Conservation (phyloP, 2,888 invertebrate genomes). For the Augochlorella aurata region DNA sequence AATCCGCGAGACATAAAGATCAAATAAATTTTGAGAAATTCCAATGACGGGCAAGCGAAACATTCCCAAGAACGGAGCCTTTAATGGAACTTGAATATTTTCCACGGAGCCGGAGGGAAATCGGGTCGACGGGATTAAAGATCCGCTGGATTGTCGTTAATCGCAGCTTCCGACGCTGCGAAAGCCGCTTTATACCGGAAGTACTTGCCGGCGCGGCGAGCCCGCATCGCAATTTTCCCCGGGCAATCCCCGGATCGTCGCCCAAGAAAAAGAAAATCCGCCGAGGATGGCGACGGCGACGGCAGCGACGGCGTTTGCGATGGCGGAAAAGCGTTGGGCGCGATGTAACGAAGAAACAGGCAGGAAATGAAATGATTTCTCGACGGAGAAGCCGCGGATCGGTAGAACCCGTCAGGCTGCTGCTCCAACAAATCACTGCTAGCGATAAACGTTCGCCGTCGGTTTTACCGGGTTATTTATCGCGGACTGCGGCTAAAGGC, state of each 20-base stretch:
- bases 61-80: neutral
- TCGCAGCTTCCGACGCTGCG: neutral
- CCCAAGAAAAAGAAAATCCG: neutral
- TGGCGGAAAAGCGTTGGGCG: neutral
- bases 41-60: neutral
- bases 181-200: neutral
- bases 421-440: constrained; percentile 69
- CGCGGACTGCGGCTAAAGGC: constrained; percentile 61
- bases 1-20: neutral
- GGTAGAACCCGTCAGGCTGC: constrained; percentile 32
- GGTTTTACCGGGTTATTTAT: constrained; percentile 73
- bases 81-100: neutral
- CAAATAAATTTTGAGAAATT: neutral
- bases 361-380: constrained; percentile 55
- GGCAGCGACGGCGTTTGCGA: too few relatives aligned
- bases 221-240: constrained; percentile 2
- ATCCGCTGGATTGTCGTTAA: constrained; percentile 9
- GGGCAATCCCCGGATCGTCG: neutral
- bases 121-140: neutral
- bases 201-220: neutral
- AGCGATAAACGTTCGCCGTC: constrained; percentile 73
- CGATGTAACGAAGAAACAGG: constrained; percentile 23
- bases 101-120: neutral
- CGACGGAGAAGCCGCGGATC: constrained; percentile 15
- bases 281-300: neutral